phyloP scores from a whole-genome alignment of 1,140 invertebrate species.

The Trichomalopsis sarcophagae region DNA sequence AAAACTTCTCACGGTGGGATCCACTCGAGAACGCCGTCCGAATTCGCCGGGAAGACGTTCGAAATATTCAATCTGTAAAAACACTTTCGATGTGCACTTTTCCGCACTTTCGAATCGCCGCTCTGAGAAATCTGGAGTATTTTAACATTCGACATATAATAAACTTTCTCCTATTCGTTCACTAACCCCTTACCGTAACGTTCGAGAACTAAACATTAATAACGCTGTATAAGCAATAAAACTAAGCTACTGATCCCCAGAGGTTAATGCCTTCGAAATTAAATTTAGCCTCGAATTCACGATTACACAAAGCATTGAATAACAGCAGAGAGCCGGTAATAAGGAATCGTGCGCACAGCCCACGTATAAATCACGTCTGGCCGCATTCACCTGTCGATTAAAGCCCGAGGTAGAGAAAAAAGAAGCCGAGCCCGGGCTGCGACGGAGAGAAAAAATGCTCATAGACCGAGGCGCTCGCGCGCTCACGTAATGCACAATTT shows the following conservation, averaged over 20 bases:
- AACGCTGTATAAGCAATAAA: no score
- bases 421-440: not conserved
- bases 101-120: no score
- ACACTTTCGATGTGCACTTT: no score
- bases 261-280: not conserved
- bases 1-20: no score
- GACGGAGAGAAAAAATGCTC: not conserved
- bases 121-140: no score
- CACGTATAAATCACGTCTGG: not conserved
- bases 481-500: not conserved
- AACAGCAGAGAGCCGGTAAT: not conserved
- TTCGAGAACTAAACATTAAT: no score
- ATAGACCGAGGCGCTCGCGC: not conserved
- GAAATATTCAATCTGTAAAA: no score
- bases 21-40: no score
- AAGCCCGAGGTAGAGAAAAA: not conserved
- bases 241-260: not conserved
- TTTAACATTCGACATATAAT: no score
- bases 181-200: no score
- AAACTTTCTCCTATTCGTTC: no score
- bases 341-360: not conserved
- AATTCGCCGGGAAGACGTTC: no score
- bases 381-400: constrained; percentile 21
- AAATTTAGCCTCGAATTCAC: not conserved
- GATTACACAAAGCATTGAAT: not conserved